phyloP scores from a whole-genome alignment of 2,113 vertebrate species.

The Circaetus cinerascens region DNA sequence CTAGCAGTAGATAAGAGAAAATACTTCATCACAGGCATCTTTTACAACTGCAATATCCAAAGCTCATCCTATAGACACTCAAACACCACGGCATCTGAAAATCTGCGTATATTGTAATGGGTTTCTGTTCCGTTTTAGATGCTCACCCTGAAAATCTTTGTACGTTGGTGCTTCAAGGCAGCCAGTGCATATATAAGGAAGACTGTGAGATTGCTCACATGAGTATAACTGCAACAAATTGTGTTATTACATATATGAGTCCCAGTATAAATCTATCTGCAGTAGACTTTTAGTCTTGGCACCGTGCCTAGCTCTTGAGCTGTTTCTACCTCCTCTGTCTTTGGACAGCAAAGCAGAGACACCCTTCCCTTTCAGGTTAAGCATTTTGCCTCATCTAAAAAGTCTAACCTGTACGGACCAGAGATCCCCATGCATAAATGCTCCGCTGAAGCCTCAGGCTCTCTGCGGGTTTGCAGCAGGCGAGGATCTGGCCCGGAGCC shows the following conservation, averaged over 20 bases:
- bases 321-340: not conserved
- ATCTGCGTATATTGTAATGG: fast-evolving
- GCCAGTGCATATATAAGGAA: not conserved
- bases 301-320: not conserved
- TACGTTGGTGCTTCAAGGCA: not conserved
- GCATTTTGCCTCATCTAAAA: not conserved
- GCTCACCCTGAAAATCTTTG: not conserved
- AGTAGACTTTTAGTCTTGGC: not conserved
- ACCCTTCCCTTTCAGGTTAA: not conserved
- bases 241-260: not conserved
- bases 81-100: not conserved
- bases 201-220: fast-evolving
- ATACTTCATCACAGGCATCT: not conserved
- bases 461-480: not conserved
- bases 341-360: not conserved
- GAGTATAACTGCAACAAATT: not conserved
- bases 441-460: not conserved
- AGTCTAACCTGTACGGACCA: fast-evolving
- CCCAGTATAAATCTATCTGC: not conserved
- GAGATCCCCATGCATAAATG: not conserved
- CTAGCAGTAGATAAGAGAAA: not conserved
- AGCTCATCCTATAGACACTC: fast-evolving
- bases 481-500: not conserved
- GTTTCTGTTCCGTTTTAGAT: not conserved
- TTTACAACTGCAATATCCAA: not conserved